Evolutionary conservation across 2,888 invertebrate genomes (phyloP).

Genomic region (Drosophila recens): DNA sequence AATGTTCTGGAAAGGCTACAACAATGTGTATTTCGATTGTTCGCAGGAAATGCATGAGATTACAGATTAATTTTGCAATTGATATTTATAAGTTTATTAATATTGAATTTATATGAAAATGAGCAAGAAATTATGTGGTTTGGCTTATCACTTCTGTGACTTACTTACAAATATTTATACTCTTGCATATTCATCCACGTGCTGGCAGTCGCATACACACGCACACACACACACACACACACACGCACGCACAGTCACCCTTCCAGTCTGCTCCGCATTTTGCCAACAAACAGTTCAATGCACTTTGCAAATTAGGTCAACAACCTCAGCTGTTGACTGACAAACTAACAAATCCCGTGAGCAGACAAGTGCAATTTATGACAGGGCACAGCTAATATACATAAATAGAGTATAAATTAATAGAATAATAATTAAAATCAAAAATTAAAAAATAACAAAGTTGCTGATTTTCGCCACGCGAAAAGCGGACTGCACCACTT

Average conservation of each 20-base stretch:
- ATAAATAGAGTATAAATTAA: conserved; percentile 6
- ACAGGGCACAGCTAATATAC: neutral
- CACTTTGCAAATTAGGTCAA: conserved; percentile 85
- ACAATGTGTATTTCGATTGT: conserved; percentile 7
- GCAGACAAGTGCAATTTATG: conserved; percentile 3
- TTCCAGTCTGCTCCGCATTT: conserved; percentile 18
- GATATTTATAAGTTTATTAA: neutral
- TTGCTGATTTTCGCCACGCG: too few species aligned
- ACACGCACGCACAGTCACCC: conserved; percentile 7
- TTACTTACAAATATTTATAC: conserved; percentile 8
- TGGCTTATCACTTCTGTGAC: conserved; percentile 10
- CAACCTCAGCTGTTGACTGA: conserved; percentile 75
- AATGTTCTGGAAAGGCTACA: conserved; percentile 40
- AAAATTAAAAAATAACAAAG: too few species aligned
- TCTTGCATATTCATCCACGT: conserved; percentile 14
- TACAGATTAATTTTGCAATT: neutral
- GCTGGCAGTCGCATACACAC: conserved; percentile 5
- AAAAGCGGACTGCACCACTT: too few species aligned
- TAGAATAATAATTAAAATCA: conserved; percentile 1
- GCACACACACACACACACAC: conserved; percentile 1
- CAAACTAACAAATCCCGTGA: neutral
- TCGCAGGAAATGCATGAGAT: neutral
- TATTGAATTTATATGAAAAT: neutral
- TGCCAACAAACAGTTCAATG: conserved; percentile 81
- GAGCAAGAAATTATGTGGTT: conserved; percentile 5